Evolutionary conservation across 2,888 invertebrate species (phyloP).

Genomic region (Agrochola lychnidis): DNA sequence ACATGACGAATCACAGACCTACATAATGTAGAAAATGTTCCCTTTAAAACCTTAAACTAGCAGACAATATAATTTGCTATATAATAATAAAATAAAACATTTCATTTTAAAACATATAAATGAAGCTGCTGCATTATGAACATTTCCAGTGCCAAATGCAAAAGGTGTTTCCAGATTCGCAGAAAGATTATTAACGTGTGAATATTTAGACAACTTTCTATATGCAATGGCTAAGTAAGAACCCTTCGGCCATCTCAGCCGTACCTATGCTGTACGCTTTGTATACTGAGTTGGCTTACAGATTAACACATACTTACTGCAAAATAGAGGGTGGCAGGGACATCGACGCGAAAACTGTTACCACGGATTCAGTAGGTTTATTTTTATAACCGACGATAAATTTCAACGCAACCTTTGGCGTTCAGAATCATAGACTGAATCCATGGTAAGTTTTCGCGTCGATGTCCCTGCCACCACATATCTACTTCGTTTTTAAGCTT

Average conservation of each 20-base stretch:
- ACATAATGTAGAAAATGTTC: slow-evolving; percentile 51
- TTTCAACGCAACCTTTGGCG: no score
- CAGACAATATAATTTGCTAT: slow-evolving; percentile 47
- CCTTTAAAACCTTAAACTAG: slow-evolving; percentile 62
- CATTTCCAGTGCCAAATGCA: slow-evolving; percentile 56
- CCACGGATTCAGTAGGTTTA: no score
- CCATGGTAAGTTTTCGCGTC: no score
- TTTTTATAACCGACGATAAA: no score
- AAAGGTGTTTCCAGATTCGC: not conserved
- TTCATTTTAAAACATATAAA: slow-evolving; percentile 39
- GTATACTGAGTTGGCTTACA: not conserved
- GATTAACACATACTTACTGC: not conserved
- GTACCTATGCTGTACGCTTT: no score
- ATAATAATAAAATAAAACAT: slow-evolving; percentile 47
- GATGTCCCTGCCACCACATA: not conserved
- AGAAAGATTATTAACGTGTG: not conserved
- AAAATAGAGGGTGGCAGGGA: not conserved
- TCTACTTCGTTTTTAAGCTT: not conserved
- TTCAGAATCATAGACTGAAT: no score
- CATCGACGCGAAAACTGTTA: no score
- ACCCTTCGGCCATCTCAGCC: not conserved
- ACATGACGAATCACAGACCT: slow-evolving; percentile 58
- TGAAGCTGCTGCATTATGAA: slow-evolving; percentile 32
- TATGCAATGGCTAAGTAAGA: not conserved
- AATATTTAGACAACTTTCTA: not conserved